Evolutionary conservation across 2,797 vertebrate species (phyloP).

Genomic region (Mustela erminea): DNA sequence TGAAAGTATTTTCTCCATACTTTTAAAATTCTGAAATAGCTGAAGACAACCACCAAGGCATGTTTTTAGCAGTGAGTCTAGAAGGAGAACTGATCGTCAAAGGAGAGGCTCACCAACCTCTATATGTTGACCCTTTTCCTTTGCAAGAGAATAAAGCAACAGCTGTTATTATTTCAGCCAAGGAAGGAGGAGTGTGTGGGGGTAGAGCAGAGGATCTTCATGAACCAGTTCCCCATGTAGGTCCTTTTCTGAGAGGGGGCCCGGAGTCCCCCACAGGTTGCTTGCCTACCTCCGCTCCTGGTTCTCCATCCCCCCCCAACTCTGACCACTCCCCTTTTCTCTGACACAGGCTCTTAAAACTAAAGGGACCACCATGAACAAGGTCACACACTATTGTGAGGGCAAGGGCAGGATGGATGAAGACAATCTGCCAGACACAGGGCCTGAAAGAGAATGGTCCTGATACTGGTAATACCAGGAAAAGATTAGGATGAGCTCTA

Average conservation of each 20-base stretch:
- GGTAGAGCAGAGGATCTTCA: conserved; percentile 72
- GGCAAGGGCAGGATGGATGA: conserved; percentile 86
- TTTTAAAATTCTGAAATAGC: conserved; percentile 64
- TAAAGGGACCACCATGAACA: conserved; percentile 81
- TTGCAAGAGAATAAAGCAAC: conserved; percentile 85
- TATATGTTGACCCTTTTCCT: conserved; percentile 83
- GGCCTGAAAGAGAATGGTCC: conserved; percentile 87
- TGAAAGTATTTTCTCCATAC: conserved; percentile 57
- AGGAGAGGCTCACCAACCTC: conserved; percentile 81
- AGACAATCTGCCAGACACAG: conserved; percentile 73
- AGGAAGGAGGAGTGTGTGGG: conserved; percentile 72
- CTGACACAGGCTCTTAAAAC: conserved; percentile 90
- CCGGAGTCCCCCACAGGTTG: conserved; percentile 52
- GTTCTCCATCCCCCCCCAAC: neutral
- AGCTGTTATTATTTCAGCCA: conserved; percentile 81
- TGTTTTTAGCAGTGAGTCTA: conserved; percentile 73
- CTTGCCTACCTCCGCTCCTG: conserved; percentile 53
- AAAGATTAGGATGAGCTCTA: conserved; percentile 46
- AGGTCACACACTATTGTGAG: conserved; percentile 84
- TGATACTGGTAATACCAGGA: conserved; percentile 8
- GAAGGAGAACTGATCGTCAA: conserved; percentile 76
- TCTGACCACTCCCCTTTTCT: conserved; percentile 68
- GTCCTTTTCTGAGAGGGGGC: conserved; percentile 73
- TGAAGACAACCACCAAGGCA: conserved; percentile 37
- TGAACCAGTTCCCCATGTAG: conserved; percentile 80